Evolutionary conservation across 2,797 vertebrate species (phyloP).

Genomic region (Microctenopoma stevenorrisi): DNA sequence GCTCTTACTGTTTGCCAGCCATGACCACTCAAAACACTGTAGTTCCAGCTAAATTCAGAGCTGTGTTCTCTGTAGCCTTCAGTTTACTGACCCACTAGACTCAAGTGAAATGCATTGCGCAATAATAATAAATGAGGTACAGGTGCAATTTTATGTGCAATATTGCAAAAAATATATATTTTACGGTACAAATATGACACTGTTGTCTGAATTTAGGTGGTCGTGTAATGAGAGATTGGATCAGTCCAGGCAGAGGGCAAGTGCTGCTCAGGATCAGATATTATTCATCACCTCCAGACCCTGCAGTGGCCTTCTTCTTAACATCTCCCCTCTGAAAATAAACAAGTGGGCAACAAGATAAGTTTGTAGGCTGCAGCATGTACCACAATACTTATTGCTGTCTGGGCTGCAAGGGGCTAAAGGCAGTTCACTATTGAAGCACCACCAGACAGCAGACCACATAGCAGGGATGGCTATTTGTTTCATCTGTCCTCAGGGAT

Average conservation of each 20-base stretch:
- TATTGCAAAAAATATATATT: not conserved
- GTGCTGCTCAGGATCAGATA: conserved; percentile 1
- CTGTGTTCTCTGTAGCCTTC: conserved; percentile 2
- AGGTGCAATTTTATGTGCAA: not conserved
- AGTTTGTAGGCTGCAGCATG: conserved; percentile 12
- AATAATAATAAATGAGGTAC: not conserved
- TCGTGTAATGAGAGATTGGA: not conserved
- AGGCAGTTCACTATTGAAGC: conserved; percentile 38
- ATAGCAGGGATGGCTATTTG: conserved; percentile 51
- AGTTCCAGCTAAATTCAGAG: conserved; percentile 9
- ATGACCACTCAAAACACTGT: conserved; percentile 11
- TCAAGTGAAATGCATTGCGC: not conserved
- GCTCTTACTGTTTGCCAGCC: conserved; percentile 5
- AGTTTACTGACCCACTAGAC: conserved; percentile 7
- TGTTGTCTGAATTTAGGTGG: not conserved
- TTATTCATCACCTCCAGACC: conserved; percentile 14
- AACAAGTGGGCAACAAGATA: conserved; percentile 29
- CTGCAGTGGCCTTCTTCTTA: conserved; percentile 7
- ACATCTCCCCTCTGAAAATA: conserved; percentile 21
- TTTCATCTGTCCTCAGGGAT: conserved; percentile 56
- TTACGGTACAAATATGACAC: not conserved
- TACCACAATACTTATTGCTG: conserved; percentile 38
- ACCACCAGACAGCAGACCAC: conserved; percentile 26
- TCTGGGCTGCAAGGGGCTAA: conserved; percentile 30
- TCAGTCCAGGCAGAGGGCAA: conserved; percentile 3